Base-by-base conservation (phyloP, 2,888 invertebrate species). In the Eilema griseolum region DNA sequence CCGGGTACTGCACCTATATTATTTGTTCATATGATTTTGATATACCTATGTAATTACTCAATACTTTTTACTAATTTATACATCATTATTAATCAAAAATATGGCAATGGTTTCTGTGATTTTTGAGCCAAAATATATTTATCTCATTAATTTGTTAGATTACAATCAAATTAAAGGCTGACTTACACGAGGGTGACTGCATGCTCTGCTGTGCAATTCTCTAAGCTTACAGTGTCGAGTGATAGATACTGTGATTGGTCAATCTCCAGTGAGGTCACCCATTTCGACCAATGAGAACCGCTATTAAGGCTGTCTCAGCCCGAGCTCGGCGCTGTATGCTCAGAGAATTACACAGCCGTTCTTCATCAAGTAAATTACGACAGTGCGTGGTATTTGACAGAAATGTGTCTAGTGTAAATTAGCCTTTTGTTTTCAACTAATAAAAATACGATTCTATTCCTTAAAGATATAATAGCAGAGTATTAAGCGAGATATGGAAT, bases 61-160 rank as follows among this genome's bases (percentile, higher is more conserved):
- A 71, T 62, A 72, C 41, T 24, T 46, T 62, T 52, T 16, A 52
- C 20, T 20, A 20, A 66, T n/a, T 70, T 63, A 65, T 31, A 62
- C 24, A 67, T 71, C 23, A 52, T 65, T 10, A 69, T 69, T 62
- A 70, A 74, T 76, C 24, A 66, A 77, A 78, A 72, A 71, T 73
- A 77, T 79, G 80, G 73, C 82, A 74, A 72, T 69, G 57, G 63
- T 14, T 68, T 60, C 52, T 64, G 72, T 71, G 67, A 33, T 66
- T n/a, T n/a, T 61, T 62, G 41, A 65, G 56, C 41, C 59, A 66
- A 66, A 69, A 70, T 37, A 24, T 26, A 62, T 62, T 66, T 66
- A 66, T 52, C 28, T 60, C 63, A 57, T 63, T 62, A 71, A 52
- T 46, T 41, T 64, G 26, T 64, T 64, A 64, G n/a, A 46, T 11